A percentile compares a stretch with the other conserved stretches of the same genome.
These are phyloP conservation scores for Elephantulus edwardii DNA, from an alignment of 2,113 vertebrate species.

Conservation along the genomic window DNA sequence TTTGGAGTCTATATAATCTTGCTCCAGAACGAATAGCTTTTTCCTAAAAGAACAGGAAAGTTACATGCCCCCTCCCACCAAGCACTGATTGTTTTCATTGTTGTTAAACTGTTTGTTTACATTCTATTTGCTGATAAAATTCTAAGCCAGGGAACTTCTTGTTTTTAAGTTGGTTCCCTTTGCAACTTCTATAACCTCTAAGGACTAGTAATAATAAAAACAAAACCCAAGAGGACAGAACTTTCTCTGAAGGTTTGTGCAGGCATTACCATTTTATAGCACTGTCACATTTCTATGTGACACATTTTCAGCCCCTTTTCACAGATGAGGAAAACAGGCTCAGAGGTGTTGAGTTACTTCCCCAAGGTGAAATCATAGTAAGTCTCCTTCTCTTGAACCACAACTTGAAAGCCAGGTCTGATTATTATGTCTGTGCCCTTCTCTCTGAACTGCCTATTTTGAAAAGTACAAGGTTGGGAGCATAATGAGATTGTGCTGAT, in stretches of 20 bases:
- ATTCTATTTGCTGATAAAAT: neutral
- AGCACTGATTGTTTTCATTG: too few relatives aligned
- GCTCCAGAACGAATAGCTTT: neutral
- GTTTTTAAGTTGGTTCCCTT: neutral
- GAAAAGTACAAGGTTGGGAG: neutral
- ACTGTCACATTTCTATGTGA: neutral
- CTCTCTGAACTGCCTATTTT: neutral
- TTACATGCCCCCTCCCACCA: neutral
- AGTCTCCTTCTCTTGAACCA: neutral
- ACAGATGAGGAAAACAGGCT: neutral
- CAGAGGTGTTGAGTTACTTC: neutral
- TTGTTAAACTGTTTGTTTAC: neutral
- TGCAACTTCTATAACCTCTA: neutral
- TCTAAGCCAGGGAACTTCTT: neutral
- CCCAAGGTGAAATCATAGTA: neutral
- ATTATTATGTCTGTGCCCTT: neutral
- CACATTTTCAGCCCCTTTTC: neutral
- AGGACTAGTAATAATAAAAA: neutral
- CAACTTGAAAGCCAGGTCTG: neutral
- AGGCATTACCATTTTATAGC: neutral
- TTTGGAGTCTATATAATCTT: neutral
- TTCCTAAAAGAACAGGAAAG: neutral
- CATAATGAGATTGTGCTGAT: neutral
- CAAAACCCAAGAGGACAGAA: rapidly evolving
- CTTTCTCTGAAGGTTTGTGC: neutral